Base-by-base conservation (phyloP, 2,113 vertebrate genomes). In the Sylvilagus bachmani region DNA sequence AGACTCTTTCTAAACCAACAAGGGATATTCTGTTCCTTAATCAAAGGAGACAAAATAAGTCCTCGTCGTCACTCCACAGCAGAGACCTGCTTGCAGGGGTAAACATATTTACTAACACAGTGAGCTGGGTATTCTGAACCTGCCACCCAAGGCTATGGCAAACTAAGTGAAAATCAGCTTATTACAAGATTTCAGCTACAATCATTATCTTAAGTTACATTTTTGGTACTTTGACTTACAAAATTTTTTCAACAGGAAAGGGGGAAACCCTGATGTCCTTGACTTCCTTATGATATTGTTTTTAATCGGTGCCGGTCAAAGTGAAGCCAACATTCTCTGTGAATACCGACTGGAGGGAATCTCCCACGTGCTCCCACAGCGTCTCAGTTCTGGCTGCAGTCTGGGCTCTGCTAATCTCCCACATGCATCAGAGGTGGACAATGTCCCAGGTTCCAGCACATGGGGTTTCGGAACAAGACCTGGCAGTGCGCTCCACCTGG, bases 1-100 rank as follows among this genome's bases (percentile, higher is more conserved):
- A 93, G 55, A 78, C 36, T 92, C 89, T 89, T 62, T 94, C 44
- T 51, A 66, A 55, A 83, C 64, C 96, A 97, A 91, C 13, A 71
- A 94, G 36, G 1, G 0, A 93, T 83, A 96, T 33, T 92, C 83
- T 92, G 31, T 83, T 96, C 89, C 89, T 89, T 80, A 86, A 96
- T 93, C 89, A 94, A 95, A 96, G 84, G 70, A 96, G 96, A 83
- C 89, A 90, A 95, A 94, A 88, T 33, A 91, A 80, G 93, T 93
- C 70, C 79, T 93, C 66, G 58, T 77, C 13, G 36, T 44, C 44
- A 44, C 44, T 89, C 86, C 58, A 13, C n/a, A 82, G 44, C 58
- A 80, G 14, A 73, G 55, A 11, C 7, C 29, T 27, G 31, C 21
- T 92, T 94, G 70, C 58, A n/a, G 27, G 38, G 17, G 8, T 61